A percentile compares a stretch with the other conserved stretches of the same genome.
Evolutionary conservation across 2,113 vertebrate species (phyloP).

Genomic region (human (Homo sapiens)): GRCh38 chr2:981001-981500

Average conservation of each 20-base stretch:
- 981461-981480: not conserved
- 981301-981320: not conserved
- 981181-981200: not conserved
- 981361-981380: not conserved
- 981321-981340: not conserved
- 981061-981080: not conserved
- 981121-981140: not conserved
- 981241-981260: rapidly evolving
- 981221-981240: not conserved
- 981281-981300: not conserved
- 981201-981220: not conserved
- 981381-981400: not conserved
- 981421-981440: not conserved
- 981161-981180: too few relatives aligned
- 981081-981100: too few relatives aligned
- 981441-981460: not conserved
- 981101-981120: not conserved
- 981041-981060: not conserved
- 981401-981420: not conserved
- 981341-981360: not conserved
- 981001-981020: not conserved
- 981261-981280: not conserved
- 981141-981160: not conserved
- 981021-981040: not conserved
- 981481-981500: too few relatives aligned